Evolutionary conservation across 2,888 invertebrate genomes (phyloP).

Genomic region (Ganaspis brasiliensis): DNA sequence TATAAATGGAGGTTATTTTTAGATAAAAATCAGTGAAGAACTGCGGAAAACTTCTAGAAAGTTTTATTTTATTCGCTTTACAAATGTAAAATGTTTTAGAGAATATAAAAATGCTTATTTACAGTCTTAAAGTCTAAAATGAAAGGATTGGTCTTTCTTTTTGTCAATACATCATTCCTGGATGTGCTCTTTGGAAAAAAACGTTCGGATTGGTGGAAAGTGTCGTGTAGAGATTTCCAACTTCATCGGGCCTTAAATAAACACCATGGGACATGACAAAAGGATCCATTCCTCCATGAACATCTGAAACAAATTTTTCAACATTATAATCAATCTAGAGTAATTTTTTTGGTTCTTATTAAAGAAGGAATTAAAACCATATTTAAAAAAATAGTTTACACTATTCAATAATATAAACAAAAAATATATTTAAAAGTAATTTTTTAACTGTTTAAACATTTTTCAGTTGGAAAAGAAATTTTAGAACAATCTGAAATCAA

Average conservation of each 20-base stretch:
- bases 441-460: too few relatives aligned
- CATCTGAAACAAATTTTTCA: slow-evolving; percentile 67
- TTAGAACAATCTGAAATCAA: too few relatives aligned
- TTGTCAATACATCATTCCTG: slow-evolving; percentile 93
- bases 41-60: neutral
- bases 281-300: slow-evolving; percentile 76
- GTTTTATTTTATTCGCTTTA: neutral
- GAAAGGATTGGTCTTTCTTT: neutral
- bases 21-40: neutral
- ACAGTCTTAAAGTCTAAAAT: slow-evolving; percentile 22
- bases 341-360: neutral
- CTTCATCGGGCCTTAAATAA: slow-evolving; percentile 89
- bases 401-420: too few relatives aligned
- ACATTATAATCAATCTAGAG: neutral
- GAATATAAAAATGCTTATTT: neutral
- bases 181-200: slow-evolving; percentile 94
- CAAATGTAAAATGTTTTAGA: neutral
- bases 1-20: too few relatives aligned
- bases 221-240: slow-evolving; percentile 91
- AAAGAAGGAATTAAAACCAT: slow-evolving; percentile 38
- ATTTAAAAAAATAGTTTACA: too few relatives aligned
- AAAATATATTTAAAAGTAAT: too few relatives aligned
- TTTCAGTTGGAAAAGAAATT: too few relatives aligned
- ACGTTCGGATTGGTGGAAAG: slow-evolving; percentile 95
- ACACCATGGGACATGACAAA: slow-evolving; percentile 84